Evolutionary conservation across 2,888 invertebrate species (phyloP), one percentile per base, ranked within the genome.

Genomic region (Taphrorychus bicolor): DNA sequence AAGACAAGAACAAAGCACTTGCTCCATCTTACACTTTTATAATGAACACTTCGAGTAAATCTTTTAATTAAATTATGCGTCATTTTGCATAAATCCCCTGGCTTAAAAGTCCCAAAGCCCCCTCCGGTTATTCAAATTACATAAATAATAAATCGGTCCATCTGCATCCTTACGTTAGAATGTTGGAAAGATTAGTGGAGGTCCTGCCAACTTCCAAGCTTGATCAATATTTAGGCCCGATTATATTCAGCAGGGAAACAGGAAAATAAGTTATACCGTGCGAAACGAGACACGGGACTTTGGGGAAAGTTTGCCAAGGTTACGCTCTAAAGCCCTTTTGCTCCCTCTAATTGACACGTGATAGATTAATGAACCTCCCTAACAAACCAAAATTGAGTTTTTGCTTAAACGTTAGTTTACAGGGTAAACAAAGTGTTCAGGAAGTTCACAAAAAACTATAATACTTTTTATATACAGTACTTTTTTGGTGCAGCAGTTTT

Each of bases 151-250:
- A 32, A 45, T 45, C 16, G 16, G 17, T 16, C 14, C 45, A 45
- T 16, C 7, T 16, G 14, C 16, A 45, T 16, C 51, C 9, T 51
- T 18, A 11, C 51, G 2, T 2, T 1, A 51, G 19, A 18, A 5
- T 22, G 22, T 51, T 51, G 21, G n/a, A 18, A 17, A 17, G 51
- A 19, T 19, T 51, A 51, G 17, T n/a, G 19, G 7, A 17, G 19
- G 51, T 21, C 21, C 51, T 22, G 11, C 19, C 16, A 9, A 21
- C 19, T n/a, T 51, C 19, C 16, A 3, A 17, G n/a, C 51, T 51
- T 51, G 19, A 51, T 18, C 51, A 51, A 51, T 51, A 51, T 51
- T 22, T 51, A 21, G 51, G 51, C 51, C 22, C 19, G 51, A 51
- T 51, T 51, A 51, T 51, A 51, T 7, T 18, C 14, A 51, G 19